Percentiles rank a stretch among this genome's conserved stretches.
Evolutionary conservation across 2,888 invertebrate species (phyloP).

Genomic region (Labia minor): DNA sequence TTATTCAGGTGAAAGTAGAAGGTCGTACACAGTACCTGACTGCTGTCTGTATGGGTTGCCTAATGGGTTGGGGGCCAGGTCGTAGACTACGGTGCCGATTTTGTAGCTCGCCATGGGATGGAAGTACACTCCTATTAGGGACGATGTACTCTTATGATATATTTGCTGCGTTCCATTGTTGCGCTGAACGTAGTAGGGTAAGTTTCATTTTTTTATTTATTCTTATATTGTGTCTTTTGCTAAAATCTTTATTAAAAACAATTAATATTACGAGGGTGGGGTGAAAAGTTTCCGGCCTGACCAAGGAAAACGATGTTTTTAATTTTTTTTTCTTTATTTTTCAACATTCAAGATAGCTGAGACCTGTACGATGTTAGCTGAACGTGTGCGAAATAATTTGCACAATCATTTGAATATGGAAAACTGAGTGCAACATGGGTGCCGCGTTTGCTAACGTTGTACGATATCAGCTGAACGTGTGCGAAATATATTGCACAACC

Average conservation of each 20-base stretch:
- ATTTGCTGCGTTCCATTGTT: constrained; percentile 94
- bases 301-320: too few species aligned
- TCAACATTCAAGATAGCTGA: too few species aligned
- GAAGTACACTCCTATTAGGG: constrained; percentile 83
- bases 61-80: constrained; percentile 70
- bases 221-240: not conserved
- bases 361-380: too few species aligned
- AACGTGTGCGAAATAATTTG: too few species aligned
- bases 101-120: constrained; percentile 83
- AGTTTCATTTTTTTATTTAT: constrained; percentile 32
- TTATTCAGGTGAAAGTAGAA: constrained; percentile 75
- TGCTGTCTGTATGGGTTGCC: constrained; percentile 88
- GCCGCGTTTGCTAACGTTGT: too few species aligned
- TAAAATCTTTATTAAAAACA: not conserved
- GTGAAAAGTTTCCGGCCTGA: too few species aligned
- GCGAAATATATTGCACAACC: too few species aligned
- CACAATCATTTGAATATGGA: too few species aligned
- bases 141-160: constrained; percentile 98
- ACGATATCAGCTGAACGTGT: too few species aligned
- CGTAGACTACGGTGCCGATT: constrained; percentile 71
- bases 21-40: constrained; percentile 81
- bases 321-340: too few species aligned
- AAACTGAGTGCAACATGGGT: too few species aligned
- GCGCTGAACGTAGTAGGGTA: constrained; percentile 83
- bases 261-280: too few species aligned